Conservation (phyloP, 2,797 vertebrate species). For the Chaetophractus vellerosus region DNA sequence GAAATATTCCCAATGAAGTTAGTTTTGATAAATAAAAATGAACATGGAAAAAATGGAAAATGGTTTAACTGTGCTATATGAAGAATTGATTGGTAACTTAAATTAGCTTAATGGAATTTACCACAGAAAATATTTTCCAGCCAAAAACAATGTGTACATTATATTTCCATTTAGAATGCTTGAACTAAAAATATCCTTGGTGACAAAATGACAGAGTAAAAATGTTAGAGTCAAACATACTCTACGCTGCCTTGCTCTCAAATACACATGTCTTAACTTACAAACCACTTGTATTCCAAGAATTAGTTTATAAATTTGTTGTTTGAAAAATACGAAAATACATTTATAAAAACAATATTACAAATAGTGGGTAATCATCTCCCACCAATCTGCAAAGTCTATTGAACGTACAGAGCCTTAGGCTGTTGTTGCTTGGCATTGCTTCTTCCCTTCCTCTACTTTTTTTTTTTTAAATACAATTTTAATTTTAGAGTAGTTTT, state of each 20-base stretch:
- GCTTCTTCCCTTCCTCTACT: background rate
- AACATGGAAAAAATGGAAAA: background rate
- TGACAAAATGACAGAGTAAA: background rate
- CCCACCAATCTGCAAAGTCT: background rate
- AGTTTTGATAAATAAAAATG: constrained; percentile 10
- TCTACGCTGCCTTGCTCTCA: background rate
- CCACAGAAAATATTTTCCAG: constrained; percentile 33
- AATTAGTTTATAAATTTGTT: constrained; percentile 23
- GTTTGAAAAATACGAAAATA: constrained; percentile 41
- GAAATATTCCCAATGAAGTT: constrained; percentile 10
- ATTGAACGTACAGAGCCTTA: background rate
- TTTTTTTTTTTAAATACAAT: background rate
- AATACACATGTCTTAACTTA: background rate
- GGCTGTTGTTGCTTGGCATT: background rate
- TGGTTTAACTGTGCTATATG: background rate
- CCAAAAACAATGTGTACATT: background rate
- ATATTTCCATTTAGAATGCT: constrained; percentile 12
- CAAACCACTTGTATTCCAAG: background rate
- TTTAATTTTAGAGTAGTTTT: constrained; percentile 28
- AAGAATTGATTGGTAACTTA: constrained; percentile 29
- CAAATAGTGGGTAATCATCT: background rate
- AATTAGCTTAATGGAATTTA: background rate
- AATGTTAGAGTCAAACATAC: background rate
- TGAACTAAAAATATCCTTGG: constrained; percentile 8
- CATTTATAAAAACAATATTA: background rate